Evolutionary conservation across 2,113 vertebrate species (phyloP), one percentile per base, ranked within the genome.

Genomic region (Anhinga anhinga): DNA sequence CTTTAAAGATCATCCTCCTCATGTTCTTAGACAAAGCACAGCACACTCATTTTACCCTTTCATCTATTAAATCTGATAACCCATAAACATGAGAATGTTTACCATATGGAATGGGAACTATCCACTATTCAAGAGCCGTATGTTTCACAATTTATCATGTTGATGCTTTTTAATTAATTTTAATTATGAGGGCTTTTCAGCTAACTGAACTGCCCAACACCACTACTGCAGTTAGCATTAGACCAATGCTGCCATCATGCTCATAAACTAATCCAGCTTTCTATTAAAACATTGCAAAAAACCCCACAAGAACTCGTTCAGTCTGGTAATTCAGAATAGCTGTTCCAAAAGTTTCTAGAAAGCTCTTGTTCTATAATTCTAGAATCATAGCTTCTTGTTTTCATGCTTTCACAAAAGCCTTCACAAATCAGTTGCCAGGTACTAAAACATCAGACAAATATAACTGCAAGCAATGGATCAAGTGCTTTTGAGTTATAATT

Each of bases 241-340:
- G 71, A 29, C 38, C 56, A 5, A 84, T 21, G 29, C 40, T 93
- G 70, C 70, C 55, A 70, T 13, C 23, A 4, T 38, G 56, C 40
- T 53, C 56, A 82, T 36, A 74, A 84, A 50, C 59, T 32, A 87
- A 67, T 11, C 19, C 36, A 84, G 32, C 18, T 70, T 50, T 16
- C 66, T 52, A 59, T 7, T 65, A 65, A 38, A 86, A 52, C 1
- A 6, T 0, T 1, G 2, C 8, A 53, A 20, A 36, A 47, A 20
- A 7, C 1, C 2, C 13, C 32, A 29, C 18, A 34, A 71, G 25
- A 56, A 65, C 30, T 65, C 21, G 25, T 29, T 56, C 47, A 45
- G 13, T 7, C 36, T 77, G 34, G 7, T 40, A 88, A 78, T 61
- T 30, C 42, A 23, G 18, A 74, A 62, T 1, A 69, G 36, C 9